Base-by-base conservation (phyloP, 2,797 vertebrate species). In the Trachops cirrhosus region DNA sequence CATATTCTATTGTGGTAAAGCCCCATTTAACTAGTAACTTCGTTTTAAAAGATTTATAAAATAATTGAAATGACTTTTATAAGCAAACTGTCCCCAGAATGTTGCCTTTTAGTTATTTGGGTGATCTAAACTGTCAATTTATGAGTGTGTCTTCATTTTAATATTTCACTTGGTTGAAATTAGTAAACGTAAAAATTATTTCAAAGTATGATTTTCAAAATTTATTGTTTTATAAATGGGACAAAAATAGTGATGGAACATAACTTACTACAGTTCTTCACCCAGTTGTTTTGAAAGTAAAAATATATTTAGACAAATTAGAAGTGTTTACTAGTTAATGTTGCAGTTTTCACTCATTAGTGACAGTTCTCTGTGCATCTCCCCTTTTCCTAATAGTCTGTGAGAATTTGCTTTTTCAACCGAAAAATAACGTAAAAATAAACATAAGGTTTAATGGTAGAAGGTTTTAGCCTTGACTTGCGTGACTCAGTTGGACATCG, bases 61-160 rank as follows among this genome's bases (percentile, higher is more conserved):
- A 9, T 86, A 83, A 78, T 89, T 93, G 46, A 94, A 91, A 73
- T 94, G 57, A 37, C 37, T 95, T 96, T 86, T 92, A 89, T 93
- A 67, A 84, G n/a, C 80, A 83, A 86, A 48, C 22, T 15, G 1
- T 79, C 37, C 64, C 32, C 34, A 68, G 46, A 32, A 75, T 85
- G 22, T 54, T 91, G 67, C 11, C 48, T 89, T 93, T 92, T 87
- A 79, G 39, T 89, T 78, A 14, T 95, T 88, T 41, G 86, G 12
- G 18, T 90, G 48, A 89, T 91, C 21, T 96, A 52, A 89, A 3
- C 18, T 71, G 44, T 90, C 14, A 59, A 12, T 32, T 86, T 91
- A 24, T 89, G 41, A 89, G 32, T 84, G 85, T 93, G 88, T 92
- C 32, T 86, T 89, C 52, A 84, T 92, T 95, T 80, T 73, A 50